Conservation (phyloP, 2,113 vertebrate genomes). For the Thamnophis sirtalis region DNA sequence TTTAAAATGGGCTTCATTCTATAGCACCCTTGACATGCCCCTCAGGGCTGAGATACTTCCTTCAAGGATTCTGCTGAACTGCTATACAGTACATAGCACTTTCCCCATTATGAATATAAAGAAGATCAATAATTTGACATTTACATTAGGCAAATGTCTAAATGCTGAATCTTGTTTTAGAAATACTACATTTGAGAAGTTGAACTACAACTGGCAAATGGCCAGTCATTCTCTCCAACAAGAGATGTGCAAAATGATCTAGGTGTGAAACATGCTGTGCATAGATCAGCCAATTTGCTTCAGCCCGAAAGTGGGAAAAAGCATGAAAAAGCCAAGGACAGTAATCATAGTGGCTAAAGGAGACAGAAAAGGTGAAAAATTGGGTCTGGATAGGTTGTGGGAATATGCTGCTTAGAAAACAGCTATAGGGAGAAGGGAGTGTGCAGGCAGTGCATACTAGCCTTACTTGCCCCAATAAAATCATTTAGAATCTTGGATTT, state of each 20-base stretch:
- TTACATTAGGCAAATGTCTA: neutral
- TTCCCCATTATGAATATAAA: neutral
- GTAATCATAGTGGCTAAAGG: neutral
- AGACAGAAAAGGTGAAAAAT: neutral
- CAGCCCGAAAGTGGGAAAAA: neutral
- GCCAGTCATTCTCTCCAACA: neutral
- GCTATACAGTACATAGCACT: neutral
- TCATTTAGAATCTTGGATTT: neutral
- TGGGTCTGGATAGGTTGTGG: neutral
- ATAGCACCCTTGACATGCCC: neutral
- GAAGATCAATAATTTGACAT: neutral
- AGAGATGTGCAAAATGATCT: neutral
- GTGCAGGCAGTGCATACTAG: neutral
- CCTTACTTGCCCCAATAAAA: neutral
- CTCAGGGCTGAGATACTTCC: neutral
- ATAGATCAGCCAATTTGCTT: neutral
- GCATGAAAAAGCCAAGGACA: neutral
- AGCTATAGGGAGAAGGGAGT: neutral
- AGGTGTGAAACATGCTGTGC: neutral
- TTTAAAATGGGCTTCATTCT: neutral
- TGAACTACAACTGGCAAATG: neutral
- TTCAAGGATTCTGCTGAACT: neutral
- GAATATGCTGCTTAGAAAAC: neutral
- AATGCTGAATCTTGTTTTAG: neutral
- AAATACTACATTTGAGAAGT: neutral